These are phyloP conservation scores for Gavialis gangeticus DNA, from an alignment of 2,113 vertebrate genomes.

Conservation along the genomic window DNA sequence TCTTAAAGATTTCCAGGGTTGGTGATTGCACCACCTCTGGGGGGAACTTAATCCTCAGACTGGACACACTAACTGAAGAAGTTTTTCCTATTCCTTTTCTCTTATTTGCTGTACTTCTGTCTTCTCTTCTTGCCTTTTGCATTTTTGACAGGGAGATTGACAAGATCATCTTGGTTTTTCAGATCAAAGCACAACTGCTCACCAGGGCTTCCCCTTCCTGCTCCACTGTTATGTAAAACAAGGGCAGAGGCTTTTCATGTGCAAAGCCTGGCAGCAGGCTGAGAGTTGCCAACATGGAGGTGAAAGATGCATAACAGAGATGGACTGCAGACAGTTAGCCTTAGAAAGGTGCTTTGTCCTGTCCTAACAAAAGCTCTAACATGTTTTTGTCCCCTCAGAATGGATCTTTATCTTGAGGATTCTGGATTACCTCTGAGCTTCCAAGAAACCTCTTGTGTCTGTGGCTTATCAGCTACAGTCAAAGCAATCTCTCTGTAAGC, in stretches of 20 bases:
- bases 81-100: background rate
- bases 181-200: fast-evolving
- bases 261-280: fast-evolving
- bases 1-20: too few relatives aligned
- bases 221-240: fast-evolving
- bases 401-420: background rate
- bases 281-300: background rate
- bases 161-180: background rate
- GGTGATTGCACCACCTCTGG: too few relatives aligned
- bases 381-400: background rate
- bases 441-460: background rate
- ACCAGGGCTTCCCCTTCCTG: fast-evolving
- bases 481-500: background rate
- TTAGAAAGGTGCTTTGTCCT: fast-evolving
- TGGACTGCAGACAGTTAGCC: fast-evolving
- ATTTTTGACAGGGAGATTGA: fast-evolving
- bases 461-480: background rate
- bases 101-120: background rate
- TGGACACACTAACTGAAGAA: too few relatives aligned
- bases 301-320: fast-evolving
- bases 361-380: background rate
- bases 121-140: background rate
- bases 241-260: fast-evolving
- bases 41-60: too few relatives aligned
- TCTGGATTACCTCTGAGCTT: background rate